Conservation (phyloP, 2,113 vertebrate genomes). For the Chaetura pelagica region DNA sequence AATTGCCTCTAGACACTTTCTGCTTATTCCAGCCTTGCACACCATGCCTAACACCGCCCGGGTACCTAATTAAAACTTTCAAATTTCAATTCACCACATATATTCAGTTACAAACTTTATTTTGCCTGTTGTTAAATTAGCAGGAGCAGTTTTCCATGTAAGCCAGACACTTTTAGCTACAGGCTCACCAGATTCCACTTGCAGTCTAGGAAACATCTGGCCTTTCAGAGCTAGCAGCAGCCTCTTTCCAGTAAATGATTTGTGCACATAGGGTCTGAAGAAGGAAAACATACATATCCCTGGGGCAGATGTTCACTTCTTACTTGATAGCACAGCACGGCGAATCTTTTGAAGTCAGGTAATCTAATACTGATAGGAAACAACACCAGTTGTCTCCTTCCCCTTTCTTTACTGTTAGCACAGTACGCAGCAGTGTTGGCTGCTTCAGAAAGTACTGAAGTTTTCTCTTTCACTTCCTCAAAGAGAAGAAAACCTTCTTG, state of each 20-base stretch:
- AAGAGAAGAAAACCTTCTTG: neutral
- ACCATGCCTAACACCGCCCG: neutral
- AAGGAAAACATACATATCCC: neutral
- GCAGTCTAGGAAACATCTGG: neutral
- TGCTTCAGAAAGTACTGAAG: neutral
- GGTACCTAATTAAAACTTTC: neutral
- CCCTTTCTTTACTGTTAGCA: slow-evolving; percentile 30
- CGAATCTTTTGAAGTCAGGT: neutral
- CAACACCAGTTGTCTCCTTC: neutral
- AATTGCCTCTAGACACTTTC: neutral
- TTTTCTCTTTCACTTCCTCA: neutral
- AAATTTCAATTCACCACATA: neutral
- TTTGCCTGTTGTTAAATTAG: neutral
- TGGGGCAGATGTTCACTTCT: neutral
- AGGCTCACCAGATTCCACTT: neutral
- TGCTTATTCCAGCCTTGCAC: neutral
- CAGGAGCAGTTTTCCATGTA: neutral
- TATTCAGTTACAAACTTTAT: neutral
- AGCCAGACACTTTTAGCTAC: neutral
- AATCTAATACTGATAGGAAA: slow-evolving; percentile 56
- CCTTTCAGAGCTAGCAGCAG: accelerated
- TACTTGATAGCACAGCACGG: neutral
- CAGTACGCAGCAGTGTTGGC: neutral
- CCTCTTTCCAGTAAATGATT: neutral
- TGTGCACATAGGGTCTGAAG: neutral